Percentiles rank a stretch among this genome's conserved stretches.
Evolutionary conservation across 2,113 vertebrate species (phyloP).

Genomic region (Hippocampus zosterae): DNA sequence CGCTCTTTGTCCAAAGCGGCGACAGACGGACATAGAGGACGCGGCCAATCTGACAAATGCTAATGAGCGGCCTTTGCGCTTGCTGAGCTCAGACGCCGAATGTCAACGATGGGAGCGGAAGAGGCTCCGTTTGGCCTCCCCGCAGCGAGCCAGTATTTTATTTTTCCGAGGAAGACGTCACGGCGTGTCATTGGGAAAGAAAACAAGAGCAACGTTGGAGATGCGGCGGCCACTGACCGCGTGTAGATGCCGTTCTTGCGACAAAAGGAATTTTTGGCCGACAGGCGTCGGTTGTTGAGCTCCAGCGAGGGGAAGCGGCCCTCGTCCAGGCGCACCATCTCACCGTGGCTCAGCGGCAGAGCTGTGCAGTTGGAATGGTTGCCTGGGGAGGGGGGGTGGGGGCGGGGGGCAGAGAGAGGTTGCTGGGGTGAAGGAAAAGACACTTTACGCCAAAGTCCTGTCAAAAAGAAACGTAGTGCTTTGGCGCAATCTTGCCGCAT

Average conservation of each 20-base stretch:
- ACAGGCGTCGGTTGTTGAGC: slow-evolving; percentile 92
- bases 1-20: slow-evolving; percentile 49
- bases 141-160: slow-evolving; percentile 36
- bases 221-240: slow-evolving; percentile 69
- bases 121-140: slow-evolving; percentile 36
- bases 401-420: no score
- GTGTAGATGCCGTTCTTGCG: slow-evolving; percentile 96
- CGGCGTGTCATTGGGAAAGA: slow-evolving; percentile 25
- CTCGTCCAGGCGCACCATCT: slow-evolving; percentile 95
- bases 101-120: slow-evolving; percentile 54
- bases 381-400: slow-evolving; percentile 63
- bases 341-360: slow-evolving; percentile 83
- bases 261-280: slow-evolving; percentile 96
- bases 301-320: slow-evolving; percentile 93
- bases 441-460: background rate
- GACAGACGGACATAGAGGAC: slow-evolving; percentile 61
- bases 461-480: no score
- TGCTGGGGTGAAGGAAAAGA: no score
- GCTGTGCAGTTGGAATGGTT: slow-evolving; percentile 82
- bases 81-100: slow-evolving; percentile 51
- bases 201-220: slow-evolving; percentile 8
- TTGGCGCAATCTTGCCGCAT: no score
- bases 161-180: slow-evolving; percentile 12
- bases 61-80: slow-evolving; percentile 61
- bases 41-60: slow-evolving; percentile 50